Conservation (phyloP, 2,797 vertebrate species). For the Mormyrops attenuatus region DNA sequence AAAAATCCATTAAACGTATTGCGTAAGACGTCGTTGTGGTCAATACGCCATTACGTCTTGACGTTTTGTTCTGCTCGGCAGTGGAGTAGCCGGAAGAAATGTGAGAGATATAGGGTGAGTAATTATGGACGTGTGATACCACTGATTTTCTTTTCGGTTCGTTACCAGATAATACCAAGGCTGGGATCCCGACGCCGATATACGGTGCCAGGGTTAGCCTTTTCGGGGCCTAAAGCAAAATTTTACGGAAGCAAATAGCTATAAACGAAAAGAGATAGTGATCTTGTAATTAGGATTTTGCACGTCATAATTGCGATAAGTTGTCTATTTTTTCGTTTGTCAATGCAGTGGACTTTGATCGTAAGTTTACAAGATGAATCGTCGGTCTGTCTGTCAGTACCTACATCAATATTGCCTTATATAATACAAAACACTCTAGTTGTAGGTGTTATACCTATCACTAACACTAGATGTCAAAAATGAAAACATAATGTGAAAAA, state of each 20-base stretch:
- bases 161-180: neutral
- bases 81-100: neutral
- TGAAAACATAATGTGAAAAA: neutral
- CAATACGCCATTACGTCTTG: neutral
- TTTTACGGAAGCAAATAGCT: neutral
- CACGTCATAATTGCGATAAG: neutral
- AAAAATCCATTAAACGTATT: neutral
- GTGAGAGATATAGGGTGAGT: neutral
- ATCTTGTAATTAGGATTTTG: neutral
- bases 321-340: neutral
- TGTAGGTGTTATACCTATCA: neutral
- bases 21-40: neutral
- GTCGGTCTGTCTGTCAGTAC: neutral
- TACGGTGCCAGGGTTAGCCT: neutral
- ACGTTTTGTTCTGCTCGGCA: neutral
- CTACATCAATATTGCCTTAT: neutral
- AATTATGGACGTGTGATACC: neutral
- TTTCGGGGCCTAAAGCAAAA: neutral
- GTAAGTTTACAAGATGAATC: neutral
- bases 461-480: neutral
- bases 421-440: neutral
- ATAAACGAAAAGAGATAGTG: neutral
- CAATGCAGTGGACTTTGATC: neutral
- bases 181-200: neutral
- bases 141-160: neutral